Percentiles rank a stretch among this genome's conserved stretches.
These are phyloP conservation scores for Hymenochirus boettgeri DNA, from an alignment of 2,113 vertebrate species.

Conservation along the genomic window DNA sequence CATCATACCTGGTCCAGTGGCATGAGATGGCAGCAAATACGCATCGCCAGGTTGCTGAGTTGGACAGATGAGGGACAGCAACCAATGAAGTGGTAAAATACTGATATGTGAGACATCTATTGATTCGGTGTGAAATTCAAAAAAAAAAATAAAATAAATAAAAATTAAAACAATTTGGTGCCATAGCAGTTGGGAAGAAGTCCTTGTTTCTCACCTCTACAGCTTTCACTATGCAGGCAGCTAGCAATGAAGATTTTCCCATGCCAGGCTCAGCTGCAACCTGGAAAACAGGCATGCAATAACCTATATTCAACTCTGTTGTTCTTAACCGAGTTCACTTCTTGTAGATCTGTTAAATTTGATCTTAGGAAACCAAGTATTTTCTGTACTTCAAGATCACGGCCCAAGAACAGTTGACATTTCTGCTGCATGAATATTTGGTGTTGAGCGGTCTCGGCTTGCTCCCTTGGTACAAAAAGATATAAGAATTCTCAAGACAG, in stretches of 20 bases:
- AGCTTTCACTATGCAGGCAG: conserved; percentile 17
- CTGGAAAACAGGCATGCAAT: not conserved
- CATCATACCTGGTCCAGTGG: conserved; percentile 21
- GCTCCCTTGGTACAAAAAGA: conserved; percentile 7
- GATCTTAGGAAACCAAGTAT: conserved; percentile 23
- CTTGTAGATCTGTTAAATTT: not conserved
- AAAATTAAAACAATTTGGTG: no score
- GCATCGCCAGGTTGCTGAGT: conserved; percentile 28
- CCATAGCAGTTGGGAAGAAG: no score
- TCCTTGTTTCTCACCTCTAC: conserved; percentile 26
- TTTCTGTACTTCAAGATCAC: conserved; percentile 22
- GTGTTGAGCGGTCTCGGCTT: conserved; percentile 17
- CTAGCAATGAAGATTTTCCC: conserved; percentile 31
- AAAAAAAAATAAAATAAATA: not conserved
- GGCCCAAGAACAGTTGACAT: conserved; percentile 17
- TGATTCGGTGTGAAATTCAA: no score
- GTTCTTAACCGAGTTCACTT: not conserved
- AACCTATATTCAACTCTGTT: not conserved
- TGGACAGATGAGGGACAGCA: conserved; percentile 31
- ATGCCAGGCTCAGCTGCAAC: conserved; percentile 18
- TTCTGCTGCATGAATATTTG: conserved; percentile 23
- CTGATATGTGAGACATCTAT: conserved; percentile 4
- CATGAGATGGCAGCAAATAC: conserved; percentile 20
- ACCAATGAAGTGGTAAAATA: conserved; percentile 38
- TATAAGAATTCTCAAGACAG: no score